Conservation (phyloP, 2,888 invertebrate genomes). For the Marronus borbonicus region DNA sequence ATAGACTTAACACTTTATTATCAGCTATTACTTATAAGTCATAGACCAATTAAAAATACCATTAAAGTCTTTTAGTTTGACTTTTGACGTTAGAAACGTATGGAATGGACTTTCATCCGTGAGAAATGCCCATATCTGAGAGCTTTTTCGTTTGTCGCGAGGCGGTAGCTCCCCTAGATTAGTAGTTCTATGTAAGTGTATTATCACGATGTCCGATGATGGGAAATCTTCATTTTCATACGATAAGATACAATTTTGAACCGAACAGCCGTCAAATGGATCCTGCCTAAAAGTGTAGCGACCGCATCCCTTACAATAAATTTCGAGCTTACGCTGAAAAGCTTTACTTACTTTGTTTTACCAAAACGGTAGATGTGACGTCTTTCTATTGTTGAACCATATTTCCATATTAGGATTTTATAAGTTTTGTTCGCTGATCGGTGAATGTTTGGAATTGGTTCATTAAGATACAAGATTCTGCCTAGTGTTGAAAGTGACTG, state of each 20-base stretch:
- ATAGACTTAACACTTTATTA: neutral
- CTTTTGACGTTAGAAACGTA: constrained; percentile 71
- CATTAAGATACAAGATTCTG: constrained; percentile 66
- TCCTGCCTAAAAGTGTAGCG: constrained; percentile 67
- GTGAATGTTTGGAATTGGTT: constrained; percentile 61
- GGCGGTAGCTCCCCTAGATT: constrained; percentile 74
- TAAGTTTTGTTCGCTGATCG: constrained; percentile 64
- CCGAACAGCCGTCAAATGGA: constrained; percentile 75
- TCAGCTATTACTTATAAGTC: constrained; percentile 74
- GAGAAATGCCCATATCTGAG: constrained; percentile 81
- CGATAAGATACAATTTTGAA: constrained; percentile 76
- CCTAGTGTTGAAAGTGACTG: constrained; percentile 67
- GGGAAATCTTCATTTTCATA: constrained; percentile 71
- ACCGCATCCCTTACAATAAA: constrained; percentile 26
- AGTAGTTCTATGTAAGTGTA: constrained; percentile 73
- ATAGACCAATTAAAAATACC: constrained; percentile 83
- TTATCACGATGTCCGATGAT: constrained; percentile 77
- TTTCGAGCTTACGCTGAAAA: neutral
- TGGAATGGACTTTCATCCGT: constrained; percentile 80
- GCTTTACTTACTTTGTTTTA: constrained; percentile 63
- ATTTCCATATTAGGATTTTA: constrained; percentile 76
- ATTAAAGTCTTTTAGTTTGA: constrained; percentile 70
- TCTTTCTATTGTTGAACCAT: constrained; percentile 73
- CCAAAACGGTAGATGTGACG: constrained; percentile 74
- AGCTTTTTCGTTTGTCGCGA: constrained; percentile 66